Percentiles rank a stretch among this genome's conserved stretches.
phyloP scores from a whole-genome alignment of 1,140 invertebrate species.

The Platorchestia sp. region DNA sequence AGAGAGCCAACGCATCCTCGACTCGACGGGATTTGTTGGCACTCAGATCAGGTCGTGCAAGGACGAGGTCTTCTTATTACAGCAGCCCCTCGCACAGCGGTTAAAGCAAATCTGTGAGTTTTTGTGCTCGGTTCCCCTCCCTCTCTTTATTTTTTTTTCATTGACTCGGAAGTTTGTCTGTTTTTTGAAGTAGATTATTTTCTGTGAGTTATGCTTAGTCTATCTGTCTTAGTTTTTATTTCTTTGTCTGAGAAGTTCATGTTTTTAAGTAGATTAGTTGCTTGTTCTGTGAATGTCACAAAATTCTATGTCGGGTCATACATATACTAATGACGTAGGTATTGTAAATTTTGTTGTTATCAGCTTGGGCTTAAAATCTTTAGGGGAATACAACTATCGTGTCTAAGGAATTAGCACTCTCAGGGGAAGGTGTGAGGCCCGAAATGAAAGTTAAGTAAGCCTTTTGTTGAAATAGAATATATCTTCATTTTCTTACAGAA shows the following conservation, averaged over 20 bases:
- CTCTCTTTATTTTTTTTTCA: not conserved
- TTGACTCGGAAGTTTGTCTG: not conserved
- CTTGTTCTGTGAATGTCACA: no score
- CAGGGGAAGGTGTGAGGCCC: no score
- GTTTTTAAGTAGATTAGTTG: not conserved
- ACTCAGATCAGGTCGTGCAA: constrained; percentile 96
- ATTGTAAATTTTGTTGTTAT: no score
- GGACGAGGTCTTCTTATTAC: constrained; percentile 91
- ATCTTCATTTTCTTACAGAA: no score
- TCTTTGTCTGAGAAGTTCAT: not conserved
- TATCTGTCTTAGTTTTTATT: not conserved
- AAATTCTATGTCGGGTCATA: no score
- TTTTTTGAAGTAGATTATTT: no score
- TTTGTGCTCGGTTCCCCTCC: not conserved
- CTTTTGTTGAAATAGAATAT: no score
- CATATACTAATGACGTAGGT: no score
- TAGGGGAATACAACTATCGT: no score
- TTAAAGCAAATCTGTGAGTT: constrained; percentile 72
- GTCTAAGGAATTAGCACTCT: no score
- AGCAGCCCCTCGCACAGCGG: constrained; percentile 82
- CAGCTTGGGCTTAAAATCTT: no score
- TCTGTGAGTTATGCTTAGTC: constrained; percentile 59
- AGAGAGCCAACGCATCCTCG: constrained; percentile 94
- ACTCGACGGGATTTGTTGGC: constrained; percentile 94
- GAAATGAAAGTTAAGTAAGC: no score